Evolutionary conservation across 2,888 invertebrate genomes (phyloP).

Genomic region (Diplolepis rosae): DNA sequence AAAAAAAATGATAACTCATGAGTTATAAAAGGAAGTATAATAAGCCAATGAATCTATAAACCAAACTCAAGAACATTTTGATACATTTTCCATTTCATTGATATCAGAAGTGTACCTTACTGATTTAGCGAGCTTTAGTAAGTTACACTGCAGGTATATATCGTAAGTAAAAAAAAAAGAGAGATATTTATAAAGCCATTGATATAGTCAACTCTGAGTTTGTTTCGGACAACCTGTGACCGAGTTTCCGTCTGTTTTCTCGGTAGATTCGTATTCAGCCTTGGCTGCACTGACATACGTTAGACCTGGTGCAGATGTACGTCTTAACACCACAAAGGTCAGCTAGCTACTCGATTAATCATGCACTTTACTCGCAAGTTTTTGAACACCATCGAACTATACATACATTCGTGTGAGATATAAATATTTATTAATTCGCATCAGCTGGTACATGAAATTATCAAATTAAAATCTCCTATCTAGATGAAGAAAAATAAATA

Average conservation of each 20-base stretch:
- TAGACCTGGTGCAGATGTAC: constrained; percentile 20
- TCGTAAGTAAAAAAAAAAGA: neutral
- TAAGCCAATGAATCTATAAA: too few relatives aligned
- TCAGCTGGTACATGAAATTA: constrained; percentile 39
- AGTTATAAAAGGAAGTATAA: too few relatives aligned
- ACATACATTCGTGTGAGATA: constrained; percentile 4
- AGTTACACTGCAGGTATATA: neutral
- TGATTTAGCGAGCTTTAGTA: neutral
- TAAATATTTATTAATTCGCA: constrained; percentile 54
- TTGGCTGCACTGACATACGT: constrained; percentile 6
- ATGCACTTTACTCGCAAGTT: constrained; percentile 46
- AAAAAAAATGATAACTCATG: too few relatives aligned
- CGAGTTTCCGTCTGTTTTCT: neutral
- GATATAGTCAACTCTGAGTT: neutral
- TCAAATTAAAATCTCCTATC: neutral
- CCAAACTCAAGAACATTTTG: too few relatives aligned
- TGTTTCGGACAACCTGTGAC: neutral
- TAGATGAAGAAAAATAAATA: too few relatives aligned
- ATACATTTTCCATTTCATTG: neutral
- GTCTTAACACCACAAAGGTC: constrained; percentile 44
- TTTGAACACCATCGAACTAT: constrained; percentile 28
- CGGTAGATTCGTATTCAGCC: neutral
- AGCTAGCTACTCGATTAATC: constrained; percentile 52
- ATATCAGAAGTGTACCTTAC: neutral
- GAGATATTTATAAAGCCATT: neutral